Evolutionary conservation across 1,140 invertebrate genomes (phyloP), one percentile per base, ranked within the genome.

Genomic region (Drosophila tani): DNA sequence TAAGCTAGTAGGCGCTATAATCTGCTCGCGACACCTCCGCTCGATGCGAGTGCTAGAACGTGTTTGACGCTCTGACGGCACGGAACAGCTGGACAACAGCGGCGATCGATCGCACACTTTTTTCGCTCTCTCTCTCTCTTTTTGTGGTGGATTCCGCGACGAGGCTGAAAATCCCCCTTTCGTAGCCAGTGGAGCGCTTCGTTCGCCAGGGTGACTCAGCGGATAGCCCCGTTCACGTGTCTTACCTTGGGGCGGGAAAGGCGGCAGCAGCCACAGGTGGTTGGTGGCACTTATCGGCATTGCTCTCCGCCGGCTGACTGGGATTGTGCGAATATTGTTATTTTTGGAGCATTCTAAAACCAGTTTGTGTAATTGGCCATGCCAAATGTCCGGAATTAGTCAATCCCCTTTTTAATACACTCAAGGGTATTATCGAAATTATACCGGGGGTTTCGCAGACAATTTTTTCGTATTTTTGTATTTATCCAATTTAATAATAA

Each of bases 221-320:
- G 24, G 43, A 32, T 74, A 59, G 79, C 76, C 70, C 84, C 77
- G 71, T 87, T 80, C 84, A 84, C 77, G 84, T 87, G 84, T 75
- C 68, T 88, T 64, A 88, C 84, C 84, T 88, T 88, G 84, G 84
- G 9, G 67, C 40, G 84, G 79, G 82, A 87, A 87, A 87, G 84
- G 81, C 81, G 83, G 79, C 82, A 84, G 77, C 57, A 32, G 47
- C 35, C 74, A 50, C 82, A 75, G 67, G 73, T 81, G 82, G 29
- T 24, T 81, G 82, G 29, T 24, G 19, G 53, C 51, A 32, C 51
- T 53, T 17, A 35, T 53, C 29, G 50, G 29, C 29, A 53, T 35
- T 53, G 29, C 32, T 38, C 19, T 55, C 32, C 32, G 7, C 32
- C 53, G 38, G 24, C 29, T 43, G 41, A 66, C 58, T 85, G 67